Percentiles rank a stretch among this genome's conserved stretches.
Conservation (phyloP, 2,888 invertebrate genomes). For the Lithophane leautieri region DNA sequence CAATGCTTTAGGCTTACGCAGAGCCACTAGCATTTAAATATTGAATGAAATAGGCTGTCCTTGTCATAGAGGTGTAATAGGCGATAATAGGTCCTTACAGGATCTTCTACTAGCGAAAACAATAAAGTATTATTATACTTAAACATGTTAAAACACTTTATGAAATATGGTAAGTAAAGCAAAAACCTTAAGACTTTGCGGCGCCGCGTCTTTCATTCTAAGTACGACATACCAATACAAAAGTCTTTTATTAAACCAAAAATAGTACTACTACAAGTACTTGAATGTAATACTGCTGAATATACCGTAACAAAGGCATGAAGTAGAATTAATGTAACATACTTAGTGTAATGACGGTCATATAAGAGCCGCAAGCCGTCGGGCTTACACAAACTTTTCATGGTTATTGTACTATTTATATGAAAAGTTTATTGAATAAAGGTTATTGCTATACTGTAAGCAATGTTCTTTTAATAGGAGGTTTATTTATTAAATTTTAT, state of each 20-base stretch:
- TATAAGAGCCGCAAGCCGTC: conserved; percentile 42
- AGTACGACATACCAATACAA: neutral
- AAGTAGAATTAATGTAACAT: conserved; percentile 50
- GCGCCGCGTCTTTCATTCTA: neutral
- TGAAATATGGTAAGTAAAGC: neutral
- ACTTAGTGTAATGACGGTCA: conserved; percentile 49
- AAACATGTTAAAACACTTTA: neutral
- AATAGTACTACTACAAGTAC: conserved; percentile 2
- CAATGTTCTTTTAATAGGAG: neutral
- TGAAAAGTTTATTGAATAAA: conserved; percentile 55
- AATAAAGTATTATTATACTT: neutral
- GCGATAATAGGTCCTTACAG: neutral
- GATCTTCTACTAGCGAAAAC: neutral
- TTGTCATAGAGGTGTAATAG: neutral
- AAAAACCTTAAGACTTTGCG: conserved; percentile 13
- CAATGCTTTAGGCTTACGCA: neutral
- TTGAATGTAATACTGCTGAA: conserved; percentile 26
- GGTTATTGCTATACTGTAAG: conserved; percentile 14
- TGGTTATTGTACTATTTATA: conserved; percentile 54
- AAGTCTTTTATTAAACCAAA: conserved; percentile 24
- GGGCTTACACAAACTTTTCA: conserved; percentile 52
- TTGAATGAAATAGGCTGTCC: neutral
- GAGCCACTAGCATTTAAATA: neutral
- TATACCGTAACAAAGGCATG: conserved; percentile 33
- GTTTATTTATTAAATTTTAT: conserved; percentile 6